Conservation (phyloP, 2,113 vertebrate genomes). For the Engraulis encrasicolus region DNA sequence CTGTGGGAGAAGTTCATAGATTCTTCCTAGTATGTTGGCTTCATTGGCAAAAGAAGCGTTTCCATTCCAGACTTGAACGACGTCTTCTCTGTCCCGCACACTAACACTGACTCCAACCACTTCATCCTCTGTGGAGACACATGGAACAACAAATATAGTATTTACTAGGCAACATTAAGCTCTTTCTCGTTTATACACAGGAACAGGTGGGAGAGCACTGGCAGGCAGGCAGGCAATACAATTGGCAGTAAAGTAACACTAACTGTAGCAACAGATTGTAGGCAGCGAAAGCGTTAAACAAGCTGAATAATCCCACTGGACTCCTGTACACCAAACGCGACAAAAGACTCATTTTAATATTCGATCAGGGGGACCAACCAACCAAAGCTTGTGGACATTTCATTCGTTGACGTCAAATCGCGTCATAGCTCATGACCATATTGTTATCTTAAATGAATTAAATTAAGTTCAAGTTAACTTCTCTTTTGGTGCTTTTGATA, state of each 20-base stretch:
- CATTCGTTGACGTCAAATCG: no score
- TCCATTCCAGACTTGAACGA: constrained; percentile 96
- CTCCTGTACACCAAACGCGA: no score
- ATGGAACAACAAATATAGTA: background rate
- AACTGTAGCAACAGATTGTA: no score
- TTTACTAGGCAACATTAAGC: background rate
- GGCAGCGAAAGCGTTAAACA: no score
- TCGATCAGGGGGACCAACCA: no score
- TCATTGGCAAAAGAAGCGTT: constrained; percentile 86
- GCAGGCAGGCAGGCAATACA: background rate
- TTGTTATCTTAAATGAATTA: no score
- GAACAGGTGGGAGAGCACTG: background rate
- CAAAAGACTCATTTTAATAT: no score
- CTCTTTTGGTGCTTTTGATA: no score
- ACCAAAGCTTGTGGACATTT: no score
- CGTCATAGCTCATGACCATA: no score
- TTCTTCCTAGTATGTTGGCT: constrained; percentile 88
- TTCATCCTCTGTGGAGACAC: constrained; percentile 84
- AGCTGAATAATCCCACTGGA: no score
- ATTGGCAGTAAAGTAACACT: background rate
- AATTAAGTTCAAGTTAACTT: no score
- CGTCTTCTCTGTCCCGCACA: constrained; percentile 88
- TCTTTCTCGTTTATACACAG: background rate
- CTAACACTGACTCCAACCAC: constrained; percentile 94
- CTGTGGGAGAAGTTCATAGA: constrained; percentile 89